Conservation (phyloP, 2,113 vertebrate species). For the Brachypodius melanocephalos region DNA sequence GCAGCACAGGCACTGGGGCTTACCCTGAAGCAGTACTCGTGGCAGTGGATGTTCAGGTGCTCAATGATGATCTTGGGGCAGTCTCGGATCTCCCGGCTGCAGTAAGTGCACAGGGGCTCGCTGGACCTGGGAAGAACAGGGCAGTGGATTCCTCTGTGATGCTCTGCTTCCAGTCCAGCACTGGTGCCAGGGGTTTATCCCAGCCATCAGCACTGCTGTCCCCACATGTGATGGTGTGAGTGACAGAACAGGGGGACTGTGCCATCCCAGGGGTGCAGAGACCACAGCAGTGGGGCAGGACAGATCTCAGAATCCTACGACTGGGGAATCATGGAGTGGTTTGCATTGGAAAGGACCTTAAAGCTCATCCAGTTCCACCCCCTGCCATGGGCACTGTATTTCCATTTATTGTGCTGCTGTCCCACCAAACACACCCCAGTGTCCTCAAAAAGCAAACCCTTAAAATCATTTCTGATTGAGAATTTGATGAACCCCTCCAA, state of each 20-base stretch:
- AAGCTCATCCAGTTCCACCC: background rate
- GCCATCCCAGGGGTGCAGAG: background rate
- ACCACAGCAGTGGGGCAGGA: background rate
- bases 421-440: background rate
- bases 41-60: constrained; percentile 86
- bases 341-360: background rate
- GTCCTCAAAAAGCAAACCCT: background rate
- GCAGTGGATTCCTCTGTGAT: background rate
- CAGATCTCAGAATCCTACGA: background rate
- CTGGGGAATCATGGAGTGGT: background rate
- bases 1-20: background rate
- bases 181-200: background rate
- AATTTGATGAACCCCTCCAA: background rate
- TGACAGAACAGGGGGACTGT: background rate
- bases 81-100: constrained; percentile 77
- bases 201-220: background rate
- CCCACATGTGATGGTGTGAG: background rate
- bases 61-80: constrained; percentile 87
- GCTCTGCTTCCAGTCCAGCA: background rate
- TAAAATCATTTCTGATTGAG: background rate
- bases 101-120: constrained; percentile 81
- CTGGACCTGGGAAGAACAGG: background rate
- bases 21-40: constrained; percentile 86
- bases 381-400: background rate
- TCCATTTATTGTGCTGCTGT: background rate